Conservation (phyloP, 2,888 invertebrate species). For the Andrena fulva region DNA sequence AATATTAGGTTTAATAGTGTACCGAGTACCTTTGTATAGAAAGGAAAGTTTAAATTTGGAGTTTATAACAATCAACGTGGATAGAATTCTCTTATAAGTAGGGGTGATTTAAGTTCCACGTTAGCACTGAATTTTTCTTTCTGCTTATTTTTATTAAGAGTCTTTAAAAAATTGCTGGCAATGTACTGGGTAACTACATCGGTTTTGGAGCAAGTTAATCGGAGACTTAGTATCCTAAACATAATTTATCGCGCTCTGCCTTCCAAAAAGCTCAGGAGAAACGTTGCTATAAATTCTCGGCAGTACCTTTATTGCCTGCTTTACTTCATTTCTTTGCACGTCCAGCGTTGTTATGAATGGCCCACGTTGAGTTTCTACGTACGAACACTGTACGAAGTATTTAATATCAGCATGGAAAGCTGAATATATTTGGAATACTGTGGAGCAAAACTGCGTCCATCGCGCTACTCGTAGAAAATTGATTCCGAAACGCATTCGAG, state of each 20-base stretch:
- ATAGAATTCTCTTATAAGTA: too few relatives aligned
- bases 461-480: not conserved
- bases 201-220: not conserved
- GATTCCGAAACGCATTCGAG: not conserved
- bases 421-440: not conserved
- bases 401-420: not conserved
- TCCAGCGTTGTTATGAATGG: conserved; percentile 7
- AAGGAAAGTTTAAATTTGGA: too few relatives aligned
- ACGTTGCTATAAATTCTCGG: conserved; percentile 32
- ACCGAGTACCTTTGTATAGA: too few relatives aligned
- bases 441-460: not conserved
- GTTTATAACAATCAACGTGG: too few relatives aligned
- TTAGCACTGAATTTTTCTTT: too few relatives aligned
- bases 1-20: too few relatives aligned
- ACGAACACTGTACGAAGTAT: not conserved
- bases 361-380: not conserved
- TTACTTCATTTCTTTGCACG: conserved; percentile 19
- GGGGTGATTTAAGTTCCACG: too few relatives aligned
- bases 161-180: not conserved
- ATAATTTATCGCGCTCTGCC: conserved; percentile 10
- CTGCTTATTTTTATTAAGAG: too few relatives aligned
- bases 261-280: not conserved
- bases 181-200: not conserved
- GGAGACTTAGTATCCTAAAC: not conserved
- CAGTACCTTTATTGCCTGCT: conserved; percentile 31